Conservation (phyloP, 1,140 invertebrate genomes). For the Achatina immaculata region DNA sequence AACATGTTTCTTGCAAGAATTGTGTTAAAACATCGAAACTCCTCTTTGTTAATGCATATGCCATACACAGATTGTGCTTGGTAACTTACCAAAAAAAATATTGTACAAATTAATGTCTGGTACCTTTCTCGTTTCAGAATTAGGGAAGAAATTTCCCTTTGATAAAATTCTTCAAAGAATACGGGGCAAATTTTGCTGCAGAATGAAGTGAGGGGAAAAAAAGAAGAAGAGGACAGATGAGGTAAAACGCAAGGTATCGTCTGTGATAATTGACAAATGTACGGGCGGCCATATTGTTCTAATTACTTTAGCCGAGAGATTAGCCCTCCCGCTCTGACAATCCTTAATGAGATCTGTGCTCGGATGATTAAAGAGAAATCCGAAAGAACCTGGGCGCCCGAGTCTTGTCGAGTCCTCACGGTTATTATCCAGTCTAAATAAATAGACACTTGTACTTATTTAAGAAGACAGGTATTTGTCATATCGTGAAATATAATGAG, state of each 20-base stretch:
- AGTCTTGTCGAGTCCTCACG: constrained; percentile 3
- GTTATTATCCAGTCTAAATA: constrained; percentile 17
- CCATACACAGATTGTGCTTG: too few relatives aligned
- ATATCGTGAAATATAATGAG: background rate
- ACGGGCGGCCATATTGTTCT: background rate
- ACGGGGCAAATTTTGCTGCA: too few relatives aligned
- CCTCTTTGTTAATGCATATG: too few relatives aligned
- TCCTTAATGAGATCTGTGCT: constrained; percentile 6
- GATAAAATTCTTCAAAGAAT: too few relatives aligned
- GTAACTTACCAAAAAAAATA: too few relatives aligned
- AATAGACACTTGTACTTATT: constrained; percentile 19
- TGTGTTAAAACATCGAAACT: too few relatives aligned
- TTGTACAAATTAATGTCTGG: too few relatives aligned
- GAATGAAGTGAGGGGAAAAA: too few relatives aligned
- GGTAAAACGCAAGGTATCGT: background rate
- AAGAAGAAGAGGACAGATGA: background rate
- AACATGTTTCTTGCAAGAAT: too few relatives aligned
- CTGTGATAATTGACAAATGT: background rate
- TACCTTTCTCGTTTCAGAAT: too few relatives aligned
- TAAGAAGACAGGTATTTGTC: constrained; percentile 14
- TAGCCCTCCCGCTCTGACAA: constrained; percentile 4
- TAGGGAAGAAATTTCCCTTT: too few relatives aligned
- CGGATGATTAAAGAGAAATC: constrained; percentile 1
- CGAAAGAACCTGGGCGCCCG: background rate
- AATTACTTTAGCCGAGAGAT: constrained; percentile 16